These are phyloP conservation scores for Pseudopipra pipra DNA, from an alignment of 2,113 vertebrate species.

Conservation along the genomic window DNA sequence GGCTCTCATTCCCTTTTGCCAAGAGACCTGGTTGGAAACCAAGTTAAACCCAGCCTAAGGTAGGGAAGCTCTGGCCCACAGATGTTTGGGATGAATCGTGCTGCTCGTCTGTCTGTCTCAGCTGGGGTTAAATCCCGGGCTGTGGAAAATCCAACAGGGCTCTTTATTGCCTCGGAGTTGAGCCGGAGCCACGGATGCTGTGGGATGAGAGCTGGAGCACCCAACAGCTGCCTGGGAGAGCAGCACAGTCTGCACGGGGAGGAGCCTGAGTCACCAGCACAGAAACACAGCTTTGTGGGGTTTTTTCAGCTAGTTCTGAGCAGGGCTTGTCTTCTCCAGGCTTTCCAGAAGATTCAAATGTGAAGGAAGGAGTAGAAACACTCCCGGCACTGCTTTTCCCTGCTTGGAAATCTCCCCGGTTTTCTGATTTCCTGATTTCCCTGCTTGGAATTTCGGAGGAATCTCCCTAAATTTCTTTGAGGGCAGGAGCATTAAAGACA, in stretches of 20 bases:
- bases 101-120: constrained; percentile 30
- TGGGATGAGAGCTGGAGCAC: neutral
- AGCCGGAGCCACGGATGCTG: neutral
- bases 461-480: neutral
- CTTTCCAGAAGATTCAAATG: neutral
- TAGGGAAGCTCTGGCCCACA: neutral
- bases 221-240: constrained; percentile 19
- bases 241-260: neutral
- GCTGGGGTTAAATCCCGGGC: constrained; percentile 22
- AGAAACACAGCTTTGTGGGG: neutral
- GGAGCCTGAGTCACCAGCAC: neutral
- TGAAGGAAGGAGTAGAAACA: neutral
- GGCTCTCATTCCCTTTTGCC: neutral
- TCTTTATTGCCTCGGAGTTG: constrained; percentile 14
- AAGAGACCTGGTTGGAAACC: neutral
- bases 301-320: neutral
- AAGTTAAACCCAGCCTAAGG: neutral
- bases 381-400: neutral
- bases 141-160: neutral
- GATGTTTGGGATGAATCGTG: neutral
- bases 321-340: neutral
- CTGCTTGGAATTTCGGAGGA: neutral
- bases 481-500: neutral
- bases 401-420: no score
- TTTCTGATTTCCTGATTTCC: no score